A percentile compares a stretch with the other conserved stretches of the same genome.
Evolutionary conservation across 2,888 invertebrate genomes (phyloP).

Genomic region (Villa cingulata): DNA sequence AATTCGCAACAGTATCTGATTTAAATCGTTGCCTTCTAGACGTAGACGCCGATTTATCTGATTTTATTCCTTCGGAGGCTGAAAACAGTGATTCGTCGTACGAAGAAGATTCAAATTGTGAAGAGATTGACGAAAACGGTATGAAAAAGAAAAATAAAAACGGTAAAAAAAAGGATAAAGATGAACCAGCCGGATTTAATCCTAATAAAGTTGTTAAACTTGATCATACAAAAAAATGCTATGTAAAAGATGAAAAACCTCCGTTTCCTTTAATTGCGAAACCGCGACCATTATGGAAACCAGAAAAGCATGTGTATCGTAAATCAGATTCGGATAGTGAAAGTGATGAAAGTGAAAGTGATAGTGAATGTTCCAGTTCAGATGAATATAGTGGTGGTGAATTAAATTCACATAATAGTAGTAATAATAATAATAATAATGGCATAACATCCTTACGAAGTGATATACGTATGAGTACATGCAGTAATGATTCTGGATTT

Average conservation of each 20-base stretch:
- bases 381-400: constrained; percentile 14
- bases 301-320: constrained; percentile 38
- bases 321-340: constrained; percentile 39
- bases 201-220: constrained; percentile 35
- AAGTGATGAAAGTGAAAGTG: constrained; percentile 35
- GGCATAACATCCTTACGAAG: constrained; percentile 20
- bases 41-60: constrained; percentile 35
- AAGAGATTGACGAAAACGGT: constrained; percentile 27
- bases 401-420: constrained; percentile 24
- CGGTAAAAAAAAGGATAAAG: constrained; percentile 29
- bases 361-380: constrained; percentile 14
- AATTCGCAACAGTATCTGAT: constrained; percentile 37
- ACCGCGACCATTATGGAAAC: constrained; percentile 43
- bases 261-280: constrained; percentile 45
- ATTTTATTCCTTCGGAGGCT: constrained; percentile 33
- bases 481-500: constrained; percentile 75
- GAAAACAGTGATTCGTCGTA: constrained; percentile 20
- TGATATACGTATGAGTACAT: constrained; percentile 48
- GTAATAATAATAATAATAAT: constrained; percentile 25
- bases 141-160: constrained; percentile 32
- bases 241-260: constrained; percentile 43
- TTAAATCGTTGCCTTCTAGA: constrained; percentile 36
- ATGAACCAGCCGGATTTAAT: constrained; percentile 29
- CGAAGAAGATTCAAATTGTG: constrained; percentile 25
- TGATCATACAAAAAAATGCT: constrained; percentile 32